Evolutionary conservation across 2,888 invertebrate species (phyloP).

Genomic region (Platycnemis pennipes): DNA sequence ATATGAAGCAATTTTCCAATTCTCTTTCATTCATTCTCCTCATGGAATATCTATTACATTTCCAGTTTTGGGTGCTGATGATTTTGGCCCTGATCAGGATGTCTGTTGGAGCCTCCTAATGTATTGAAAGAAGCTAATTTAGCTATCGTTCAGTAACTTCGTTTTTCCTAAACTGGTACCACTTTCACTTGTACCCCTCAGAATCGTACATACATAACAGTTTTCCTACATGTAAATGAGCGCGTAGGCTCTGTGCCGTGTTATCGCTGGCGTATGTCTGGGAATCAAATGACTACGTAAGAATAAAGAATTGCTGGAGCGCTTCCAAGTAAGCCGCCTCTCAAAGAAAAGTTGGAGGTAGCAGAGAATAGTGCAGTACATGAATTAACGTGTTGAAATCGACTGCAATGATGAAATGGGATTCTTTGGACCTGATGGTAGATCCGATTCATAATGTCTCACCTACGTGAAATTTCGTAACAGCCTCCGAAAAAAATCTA

Average conservation of each 20-base stretch:
- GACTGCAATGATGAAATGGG: neutral
- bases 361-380: neutral
- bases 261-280: neutral
- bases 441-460: neutral
- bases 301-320: neutral
- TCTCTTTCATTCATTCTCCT: too few relatives aligned
- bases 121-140: too few relatives aligned
- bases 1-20: too few relatives aligned
- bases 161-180: too few relatives aligned
- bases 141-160: too few relatives aligned
- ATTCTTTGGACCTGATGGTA: neutral
- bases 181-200: neutral
- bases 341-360: neutral
- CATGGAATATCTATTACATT: too few relatives aligned
- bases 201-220: neutral
- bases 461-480: neutral
- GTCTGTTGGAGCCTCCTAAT: too few relatives aligned
- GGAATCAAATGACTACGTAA: neutral
- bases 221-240: neutral
- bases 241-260: neutral
- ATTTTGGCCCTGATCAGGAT: too few relatives aligned
- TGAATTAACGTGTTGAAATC: neutral
- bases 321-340: neutral
- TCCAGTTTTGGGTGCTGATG: too few relatives aligned
- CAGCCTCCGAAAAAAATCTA: neutral